A percentile compares a stretch with the other conserved stretches of the same genome.
phyloP scores from a whole-genome alignment of 1,140 invertebrate species.

The Myzus persicae region DNA sequence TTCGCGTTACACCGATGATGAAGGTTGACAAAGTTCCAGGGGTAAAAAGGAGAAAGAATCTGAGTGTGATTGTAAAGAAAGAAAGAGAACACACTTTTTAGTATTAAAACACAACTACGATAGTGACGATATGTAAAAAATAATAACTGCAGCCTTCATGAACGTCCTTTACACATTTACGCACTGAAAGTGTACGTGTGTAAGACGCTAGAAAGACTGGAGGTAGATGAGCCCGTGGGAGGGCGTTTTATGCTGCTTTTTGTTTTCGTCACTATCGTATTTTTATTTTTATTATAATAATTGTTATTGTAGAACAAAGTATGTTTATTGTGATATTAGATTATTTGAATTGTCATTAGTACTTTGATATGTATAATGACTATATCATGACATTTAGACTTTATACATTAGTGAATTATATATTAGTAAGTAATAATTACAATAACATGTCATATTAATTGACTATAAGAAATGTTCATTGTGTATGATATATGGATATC shows the following conservation, averaged over 20 bases:
- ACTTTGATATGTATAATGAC: background rate
- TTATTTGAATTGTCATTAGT: background rate
- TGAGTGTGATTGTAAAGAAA: too few species aligned
- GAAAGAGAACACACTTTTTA: too few species aligned
- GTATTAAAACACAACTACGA: background rate
- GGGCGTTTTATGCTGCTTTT: background rate
- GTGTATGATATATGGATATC: background rate
- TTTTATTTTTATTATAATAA: constrained; percentile 9
- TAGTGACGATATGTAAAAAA: background rate
- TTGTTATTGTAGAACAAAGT: background rate
- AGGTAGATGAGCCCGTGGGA: background rate
- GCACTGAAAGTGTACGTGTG: background rate
- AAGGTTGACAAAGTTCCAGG: too few species aligned
- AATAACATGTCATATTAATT: too few species aligned
- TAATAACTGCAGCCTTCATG: constrained; percentile 4
- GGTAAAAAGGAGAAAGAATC: too few species aligned
- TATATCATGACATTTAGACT: too few species aligned
- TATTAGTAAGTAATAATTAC: too few species aligned
- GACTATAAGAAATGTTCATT: background rate
- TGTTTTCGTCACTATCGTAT: constrained; percentile 13
- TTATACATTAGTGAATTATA: too few species aligned
- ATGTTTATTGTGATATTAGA: background rate
- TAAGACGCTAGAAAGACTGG: background rate
- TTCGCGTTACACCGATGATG: too few species aligned
- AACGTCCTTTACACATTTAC: background rate